Evolutionary conservation across 2,113 vertebrate genomes (phyloP), one percentile per base, ranked within the genome.

Genomic region (Xiphorhynchus elegans): DNA sequence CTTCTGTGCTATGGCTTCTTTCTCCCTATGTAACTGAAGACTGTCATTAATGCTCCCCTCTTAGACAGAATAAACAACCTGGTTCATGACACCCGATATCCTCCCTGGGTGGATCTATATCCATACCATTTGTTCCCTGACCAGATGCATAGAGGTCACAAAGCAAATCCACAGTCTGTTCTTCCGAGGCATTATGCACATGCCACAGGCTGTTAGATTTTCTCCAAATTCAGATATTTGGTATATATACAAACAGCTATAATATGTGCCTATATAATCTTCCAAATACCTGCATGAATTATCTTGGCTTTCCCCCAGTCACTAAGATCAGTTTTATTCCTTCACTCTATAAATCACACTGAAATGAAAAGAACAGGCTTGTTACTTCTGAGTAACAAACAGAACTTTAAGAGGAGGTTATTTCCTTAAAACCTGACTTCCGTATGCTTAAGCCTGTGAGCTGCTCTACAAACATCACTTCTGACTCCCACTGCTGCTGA

Each of bases 61-160:
- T 73, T 35, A 69, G 63, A 67, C 31, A 70, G 64, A 91, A 78
- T 40, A 87, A 91, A 76, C 78, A 79, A 60, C 28, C 24, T 6
- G 2, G 46, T 58, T 79, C 5, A 3, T 76, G 78, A 87, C 88
- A 93, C 46, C 50, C 0, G 9, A 17, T 88, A 70, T 80, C 46
- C 67, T 91, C 79, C 19, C 75, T 1, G n/a, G 7, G 44, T 73
- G 46, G 53, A 70, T 93, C 46, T 63, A 46, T 80, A 83, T 58
- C 47, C 88, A 80, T 49, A 83, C 50, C 37, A 66, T 92, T 95
- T 93, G 82, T 80, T 94, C 83, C 42, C 83, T 44, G 46, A 88
- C 75, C 88, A 93, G 66, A 76, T 76, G 79, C 50, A 35, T 1
- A 0, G 42, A 90, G 88, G 59, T 69, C 79, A 80, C n/a, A 62